Conservation (phyloP, 2,888 invertebrate genomes). For the Lasioglossum vierecki region DNA sequence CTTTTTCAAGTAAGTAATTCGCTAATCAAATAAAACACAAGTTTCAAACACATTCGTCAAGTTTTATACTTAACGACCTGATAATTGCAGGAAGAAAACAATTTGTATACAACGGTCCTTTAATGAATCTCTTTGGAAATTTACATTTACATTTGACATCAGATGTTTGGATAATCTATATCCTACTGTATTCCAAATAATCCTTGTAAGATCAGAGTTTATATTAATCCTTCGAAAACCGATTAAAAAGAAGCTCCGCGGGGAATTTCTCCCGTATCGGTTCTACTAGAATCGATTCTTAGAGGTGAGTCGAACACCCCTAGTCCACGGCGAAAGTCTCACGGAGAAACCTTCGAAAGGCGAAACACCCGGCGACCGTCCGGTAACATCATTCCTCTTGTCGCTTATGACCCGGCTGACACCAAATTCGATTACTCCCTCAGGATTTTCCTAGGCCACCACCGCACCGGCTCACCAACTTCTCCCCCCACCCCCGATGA, state of each 20-base stretch:
- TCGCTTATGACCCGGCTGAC: slow-evolving; percentile 44
- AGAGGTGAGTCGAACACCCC: neutral
- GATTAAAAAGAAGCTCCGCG: neutral
- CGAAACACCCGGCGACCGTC: slow-evolving; percentile 46
- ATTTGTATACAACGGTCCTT: neutral
- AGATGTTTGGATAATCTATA: too few relatives aligned
- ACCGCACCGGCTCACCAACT: slow-evolving; percentile 9
- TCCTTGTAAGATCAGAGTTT: neutral
- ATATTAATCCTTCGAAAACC: neutral
- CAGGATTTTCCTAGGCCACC: slow-evolving; percentile 47
- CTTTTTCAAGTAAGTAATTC: neutral
- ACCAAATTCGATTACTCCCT: slow-evolving; percentile 61
- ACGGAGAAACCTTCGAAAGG: slow-evolving; percentile 58
- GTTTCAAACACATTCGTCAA: too few relatives aligned
- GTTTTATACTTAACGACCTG: too few relatives aligned
- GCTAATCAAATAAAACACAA: neutral
- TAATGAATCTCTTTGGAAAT: too few relatives aligned
- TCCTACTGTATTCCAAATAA: neutral
- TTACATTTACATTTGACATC: too few relatives aligned
- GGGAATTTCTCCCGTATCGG: neutral
- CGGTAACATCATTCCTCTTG: slow-evolving; percentile 58
- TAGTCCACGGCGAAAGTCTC: slow-evolving; percentile 18
- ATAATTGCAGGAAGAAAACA: too few relatives aligned
- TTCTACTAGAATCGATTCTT: neutral
- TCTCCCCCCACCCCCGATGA: slow-evolving; percentile 10